Conservation (phyloP, 1,140 invertebrate genomes). For the Dendrolimus punctatus region DNA sequence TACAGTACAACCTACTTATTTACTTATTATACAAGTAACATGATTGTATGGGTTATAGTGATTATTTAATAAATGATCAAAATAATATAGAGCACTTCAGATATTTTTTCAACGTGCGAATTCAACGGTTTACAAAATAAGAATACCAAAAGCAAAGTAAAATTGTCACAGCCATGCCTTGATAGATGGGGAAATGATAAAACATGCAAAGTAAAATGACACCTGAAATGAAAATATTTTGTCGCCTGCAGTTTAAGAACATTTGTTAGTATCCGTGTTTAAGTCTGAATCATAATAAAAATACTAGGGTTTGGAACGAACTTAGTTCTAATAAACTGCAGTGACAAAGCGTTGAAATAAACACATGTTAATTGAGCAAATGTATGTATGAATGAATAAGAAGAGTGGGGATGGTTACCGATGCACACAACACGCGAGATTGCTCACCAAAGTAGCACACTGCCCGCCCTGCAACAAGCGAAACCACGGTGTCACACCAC, state of each 20-base stretch:
- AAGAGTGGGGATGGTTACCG: slow-evolving; percentile 81
- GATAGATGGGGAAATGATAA: slow-evolving; percentile 36
- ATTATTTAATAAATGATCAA: no score
- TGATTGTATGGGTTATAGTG: no score
- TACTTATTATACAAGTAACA: no score
- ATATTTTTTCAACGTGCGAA: no score
- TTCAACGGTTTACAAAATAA: not conserved
- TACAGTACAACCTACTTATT: no score
- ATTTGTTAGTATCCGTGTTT: no score
- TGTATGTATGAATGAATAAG: slow-evolving; percentile 69
- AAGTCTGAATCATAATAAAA: no score
- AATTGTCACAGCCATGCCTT: slow-evolving; percentile 24
- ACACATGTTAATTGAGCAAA: slow-evolving; percentile 59
- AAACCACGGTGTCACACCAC: slow-evolving; percentile 83
- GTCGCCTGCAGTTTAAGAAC: slow-evolving; percentile 29
- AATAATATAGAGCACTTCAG: no score
- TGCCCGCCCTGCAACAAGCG: slow-evolving; percentile 69
- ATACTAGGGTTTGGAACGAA: no score
- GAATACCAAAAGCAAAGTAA: not conserved
- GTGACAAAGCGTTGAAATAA: slow-evolving; percentile 39
- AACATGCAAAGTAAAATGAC: slow-evolving; percentile 53
- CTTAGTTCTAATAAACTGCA: slow-evolving; percentile 27
- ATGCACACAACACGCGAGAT: slow-evolving; percentile 93
- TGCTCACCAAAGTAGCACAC: slow-evolving; percentile 92
- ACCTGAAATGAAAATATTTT: slow-evolving; percentile 24